phyloP scores from a whole-genome alignment of 2,113 vertebrate species.

The Uria lomvia region DNA sequence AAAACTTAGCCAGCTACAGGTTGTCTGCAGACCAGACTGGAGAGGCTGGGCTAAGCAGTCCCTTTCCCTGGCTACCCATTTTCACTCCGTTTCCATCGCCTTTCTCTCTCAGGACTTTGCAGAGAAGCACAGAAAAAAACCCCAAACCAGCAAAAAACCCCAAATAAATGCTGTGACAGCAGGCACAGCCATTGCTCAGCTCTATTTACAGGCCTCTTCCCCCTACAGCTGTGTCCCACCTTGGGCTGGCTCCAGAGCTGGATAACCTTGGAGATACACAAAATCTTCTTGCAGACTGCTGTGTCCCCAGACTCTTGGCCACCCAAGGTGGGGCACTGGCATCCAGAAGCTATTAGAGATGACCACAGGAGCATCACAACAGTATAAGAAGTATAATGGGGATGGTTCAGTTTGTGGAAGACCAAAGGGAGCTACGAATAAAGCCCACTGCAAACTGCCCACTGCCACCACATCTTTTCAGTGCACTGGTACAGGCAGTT shows the following conservation, averaged over 20 bases:
- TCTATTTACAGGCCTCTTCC: not conserved
- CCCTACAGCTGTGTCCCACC: not conserved
- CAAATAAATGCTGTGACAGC: not conserved
- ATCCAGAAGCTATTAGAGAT: not conserved
- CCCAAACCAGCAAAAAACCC: not conserved
- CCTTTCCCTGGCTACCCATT: not conserved
- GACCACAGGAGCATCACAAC: not conserved
- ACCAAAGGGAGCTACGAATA: accelerated
- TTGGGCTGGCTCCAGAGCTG: not conserved
- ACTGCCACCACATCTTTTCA: not conserved
- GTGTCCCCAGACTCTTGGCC: not conserved
- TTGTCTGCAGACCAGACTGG: not conserved
- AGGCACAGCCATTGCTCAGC: not conserved
- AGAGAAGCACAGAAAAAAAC: not conserved
- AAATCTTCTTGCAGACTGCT: not conserved
- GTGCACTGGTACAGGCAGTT: not conserved
- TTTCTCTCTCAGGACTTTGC: not conserved
- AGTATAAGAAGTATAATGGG: not conserved
- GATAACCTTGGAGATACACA: not conserved
- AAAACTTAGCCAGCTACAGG: not conserved
- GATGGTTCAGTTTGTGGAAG: not conserved
- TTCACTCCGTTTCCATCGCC: not conserved
- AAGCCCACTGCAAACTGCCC: not conserved
- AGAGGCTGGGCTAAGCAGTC: not conserved
- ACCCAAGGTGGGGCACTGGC: not conserved